These are phyloP conservation scores for Ursus arctos DNA, from an alignment of 2,113 vertebrate genomes.

Conservation along the genomic window DNA sequence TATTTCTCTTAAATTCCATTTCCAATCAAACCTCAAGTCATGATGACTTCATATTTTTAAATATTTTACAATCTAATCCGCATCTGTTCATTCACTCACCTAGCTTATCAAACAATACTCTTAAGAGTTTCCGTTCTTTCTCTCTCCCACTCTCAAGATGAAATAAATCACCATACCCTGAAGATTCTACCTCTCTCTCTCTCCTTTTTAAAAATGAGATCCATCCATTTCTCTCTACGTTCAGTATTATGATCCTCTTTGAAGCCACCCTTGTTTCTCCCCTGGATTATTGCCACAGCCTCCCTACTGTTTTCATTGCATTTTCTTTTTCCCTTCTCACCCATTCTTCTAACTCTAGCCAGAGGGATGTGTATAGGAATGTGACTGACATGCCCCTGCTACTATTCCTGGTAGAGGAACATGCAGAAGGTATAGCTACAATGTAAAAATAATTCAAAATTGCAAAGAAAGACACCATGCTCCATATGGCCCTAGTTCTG, in stretches of 20 bases:
- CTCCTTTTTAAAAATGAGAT: background rate
- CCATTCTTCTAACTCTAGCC: background rate
- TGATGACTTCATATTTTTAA: background rate
- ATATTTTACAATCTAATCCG: background rate
- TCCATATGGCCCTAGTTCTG: conserved; percentile 63
- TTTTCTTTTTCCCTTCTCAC: background rate
- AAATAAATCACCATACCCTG: background rate
- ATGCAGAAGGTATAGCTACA: conserved; percentile 8
- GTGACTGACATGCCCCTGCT: conserved; percentile 15
- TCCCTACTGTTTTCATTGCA: background rate
- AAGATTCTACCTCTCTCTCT: background rate
- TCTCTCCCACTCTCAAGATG: background rate
- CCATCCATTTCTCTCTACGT: background rate
- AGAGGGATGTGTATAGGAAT: conserved; percentile 2
- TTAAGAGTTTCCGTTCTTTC: background rate
- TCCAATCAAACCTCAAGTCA: background rate
- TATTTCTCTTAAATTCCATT: background rate
- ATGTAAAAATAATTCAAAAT: conserved; percentile 68
- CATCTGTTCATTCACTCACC: background rate
- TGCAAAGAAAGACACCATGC: conserved; percentile 45
- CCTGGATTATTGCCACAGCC: background rate
- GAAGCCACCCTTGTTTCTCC: background rate
- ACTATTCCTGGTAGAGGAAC: conserved; percentile 59
- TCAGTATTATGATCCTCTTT: background rate
- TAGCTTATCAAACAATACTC: background rate